Evolutionary conservation across 53 echinoderm and acorn worm genomes (phyloP).

Genomic region (Actinopyga echinites): DNA sequence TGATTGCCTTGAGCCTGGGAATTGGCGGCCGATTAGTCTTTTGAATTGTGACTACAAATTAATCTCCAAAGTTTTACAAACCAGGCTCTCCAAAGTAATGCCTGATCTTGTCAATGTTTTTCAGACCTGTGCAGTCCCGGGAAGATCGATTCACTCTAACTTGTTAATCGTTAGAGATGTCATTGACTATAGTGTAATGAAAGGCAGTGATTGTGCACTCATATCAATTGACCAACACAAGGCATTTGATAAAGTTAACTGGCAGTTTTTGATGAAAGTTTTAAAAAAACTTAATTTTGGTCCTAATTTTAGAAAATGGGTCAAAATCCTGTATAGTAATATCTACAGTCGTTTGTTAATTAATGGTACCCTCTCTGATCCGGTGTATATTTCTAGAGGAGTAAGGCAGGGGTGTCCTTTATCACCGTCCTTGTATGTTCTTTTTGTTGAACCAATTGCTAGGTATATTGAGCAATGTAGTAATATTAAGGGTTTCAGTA

Average conservation of each 20-base stretch:
- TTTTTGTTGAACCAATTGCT: constrained; percentile 53
- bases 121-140: constrained; percentile 56
- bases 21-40: constrained; percentile 63
- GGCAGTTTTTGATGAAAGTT: constrained; percentile 45
- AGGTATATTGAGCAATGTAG: constrained; percentile 11
- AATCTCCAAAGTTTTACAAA: neutral
- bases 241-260: constrained; percentile 61
- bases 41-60: constrained; percentile 50
- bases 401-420: constrained; percentile 55
- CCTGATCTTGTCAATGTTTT: constrained; percentile 11
- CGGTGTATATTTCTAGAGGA: constrained; percentile 7
- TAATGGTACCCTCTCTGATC: constrained; percentile 19
- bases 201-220: constrained; percentile 25
- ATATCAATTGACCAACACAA: constrained; percentile 56
- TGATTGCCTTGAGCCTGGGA: constrained; percentile 43
- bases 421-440: constrained; percentile 40
- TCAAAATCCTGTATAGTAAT: constrained; percentile 44
- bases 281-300: constrained; percentile 39
- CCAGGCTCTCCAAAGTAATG: constrained; percentile 43
- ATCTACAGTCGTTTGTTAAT: constrained; percentile 38
- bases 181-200: constrained; percentile 16
- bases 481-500: too few species aligned
- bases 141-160: constrained; percentile 59
- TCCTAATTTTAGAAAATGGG: constrained; percentile 33
- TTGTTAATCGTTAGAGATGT: constrained; percentile 56